Evolutionary conservation across 2,113 vertebrate species (phyloP), one percentile per base, ranked within the genome.

Genomic region (Charadrius vociferus): DNA sequence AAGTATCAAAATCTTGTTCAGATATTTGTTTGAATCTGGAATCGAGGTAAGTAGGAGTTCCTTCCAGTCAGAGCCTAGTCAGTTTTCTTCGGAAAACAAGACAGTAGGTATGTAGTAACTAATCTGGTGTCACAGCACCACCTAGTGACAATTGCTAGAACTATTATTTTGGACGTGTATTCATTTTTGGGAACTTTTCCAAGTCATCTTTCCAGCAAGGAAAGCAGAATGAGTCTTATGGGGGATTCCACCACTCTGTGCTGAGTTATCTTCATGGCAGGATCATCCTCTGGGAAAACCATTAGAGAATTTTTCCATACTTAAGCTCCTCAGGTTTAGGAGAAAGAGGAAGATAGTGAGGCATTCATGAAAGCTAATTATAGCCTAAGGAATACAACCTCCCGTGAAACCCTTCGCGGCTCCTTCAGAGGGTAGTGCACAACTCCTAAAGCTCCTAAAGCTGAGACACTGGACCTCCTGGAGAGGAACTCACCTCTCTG

Each of bases 71-170:
- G 61, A 55, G 22, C 1, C 41, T 43, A 43, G 41, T 14, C 41
- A 43, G 39, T 70, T 86, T 59, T 32, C 43, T n/a, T 27, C 9
- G 21, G 29, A 63, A 89, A 95, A 62, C 8, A 14, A 49, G 41
- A 21, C 1, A 66, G 0, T 37, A 7, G 4, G 0, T 9, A 4
- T 3, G 3, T 2, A 18, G 7, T 3, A 81, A 80, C 2, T 12
- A 55, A 45, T 37, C n/a, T 68, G 32, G 61, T 94, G 34, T 81
- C 41, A 47, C 61, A 93, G 20, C 61, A 49, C 89, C 95, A 81
- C 65, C 91, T 89, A 59, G 41, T 89, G 96, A 74, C 32, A 17
- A 10, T 14, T 78, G 4, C 2, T 72, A 59, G 81, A 74, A 71
- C 37, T 91, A 7, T 10, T 58, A 15, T 52, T 61, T 22, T 71